phyloP scores from a whole-genome alignment of 1,140 invertebrate genomes.

The Drosophila kurseongensis region DNA sequence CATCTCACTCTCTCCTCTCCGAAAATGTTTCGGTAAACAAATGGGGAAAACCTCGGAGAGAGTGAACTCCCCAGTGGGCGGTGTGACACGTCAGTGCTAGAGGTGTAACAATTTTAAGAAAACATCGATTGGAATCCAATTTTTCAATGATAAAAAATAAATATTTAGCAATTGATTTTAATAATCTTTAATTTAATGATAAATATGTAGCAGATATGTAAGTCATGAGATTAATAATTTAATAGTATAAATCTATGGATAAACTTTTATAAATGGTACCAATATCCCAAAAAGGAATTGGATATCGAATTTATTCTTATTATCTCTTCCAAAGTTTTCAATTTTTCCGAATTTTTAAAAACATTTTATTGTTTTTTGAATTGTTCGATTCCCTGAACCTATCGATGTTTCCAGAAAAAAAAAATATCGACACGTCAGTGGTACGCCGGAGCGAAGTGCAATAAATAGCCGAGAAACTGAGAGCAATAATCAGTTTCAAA shows the following conservation, averaged over 20 bases:
- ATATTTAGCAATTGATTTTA: background rate
- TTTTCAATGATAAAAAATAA: background rate
- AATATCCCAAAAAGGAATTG: too few species aligned
- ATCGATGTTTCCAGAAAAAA: slow-evolving; percentile 4
- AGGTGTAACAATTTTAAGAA: background rate
- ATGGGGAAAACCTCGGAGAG: slow-evolving; percentile 10
- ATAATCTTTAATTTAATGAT: too few species aligned
- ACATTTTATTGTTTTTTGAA: background rate
- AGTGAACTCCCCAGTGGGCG: slow-evolving; percentile 17
- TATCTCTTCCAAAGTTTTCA: too few species aligned
- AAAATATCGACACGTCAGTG: slow-evolving; percentile 59
- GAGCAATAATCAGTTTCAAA: slow-evolving; percentile 69
- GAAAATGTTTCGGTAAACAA: slow-evolving; percentile 51
- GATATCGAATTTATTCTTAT: too few species aligned
- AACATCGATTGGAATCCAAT: background rate
- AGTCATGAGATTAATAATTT: too few species aligned
- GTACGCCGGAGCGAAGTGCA: slow-evolving; percentile 17
- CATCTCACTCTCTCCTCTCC: slow-evolving; percentile 3
- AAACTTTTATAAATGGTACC: too few species aligned
- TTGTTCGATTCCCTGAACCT: background rate
- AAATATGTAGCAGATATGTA: too few species aligned
- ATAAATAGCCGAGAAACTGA: slow-evolving; percentile 63
- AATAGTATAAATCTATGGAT: too few species aligned
- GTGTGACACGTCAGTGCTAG: slow-evolving; percentile 65
- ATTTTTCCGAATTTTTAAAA: background rate